phyloP scores from a whole-genome alignment of 2,113 vertebrate species.

The Ailuropoda melanoleuca region DNA sequence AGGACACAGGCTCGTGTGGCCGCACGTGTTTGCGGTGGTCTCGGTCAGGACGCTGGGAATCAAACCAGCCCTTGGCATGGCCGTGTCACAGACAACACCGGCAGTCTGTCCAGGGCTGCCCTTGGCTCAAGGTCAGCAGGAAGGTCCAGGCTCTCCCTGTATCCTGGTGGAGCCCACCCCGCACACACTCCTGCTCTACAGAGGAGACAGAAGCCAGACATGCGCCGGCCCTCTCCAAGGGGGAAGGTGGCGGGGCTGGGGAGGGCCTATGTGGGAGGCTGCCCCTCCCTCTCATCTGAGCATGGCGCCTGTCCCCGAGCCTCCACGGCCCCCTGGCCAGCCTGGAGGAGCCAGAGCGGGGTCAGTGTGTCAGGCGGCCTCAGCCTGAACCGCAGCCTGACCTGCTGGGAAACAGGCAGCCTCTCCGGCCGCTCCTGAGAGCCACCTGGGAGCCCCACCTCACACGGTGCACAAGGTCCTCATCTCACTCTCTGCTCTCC shows the following conservation, averaged over 20 bases:
- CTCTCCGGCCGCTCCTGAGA: not conserved
- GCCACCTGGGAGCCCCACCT: not conserved
- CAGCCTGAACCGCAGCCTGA: not conserved
- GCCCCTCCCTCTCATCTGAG: not conserved
- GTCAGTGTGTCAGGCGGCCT: not conserved
- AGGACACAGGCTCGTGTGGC: not conserved
- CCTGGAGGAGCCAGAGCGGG: not conserved
- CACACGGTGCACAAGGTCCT: not conserved
- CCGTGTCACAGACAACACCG: not conserved
- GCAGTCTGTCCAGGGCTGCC: not conserved
- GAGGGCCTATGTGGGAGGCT: fast-evolving
- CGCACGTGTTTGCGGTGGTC: not conserved
- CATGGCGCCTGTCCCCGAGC: not conserved
- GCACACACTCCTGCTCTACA: fast-evolving
- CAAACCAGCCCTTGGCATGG: not conserved
- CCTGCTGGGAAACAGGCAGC: not conserved
- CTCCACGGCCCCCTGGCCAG: not conserved
- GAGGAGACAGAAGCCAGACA: fast-evolving
- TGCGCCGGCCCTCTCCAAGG: not conserved
- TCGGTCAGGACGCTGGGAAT: not conserved
- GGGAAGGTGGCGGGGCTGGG: not conserved
- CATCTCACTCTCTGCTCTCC: not conserved
- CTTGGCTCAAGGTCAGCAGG: not conserved
- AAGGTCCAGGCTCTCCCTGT: not conserved
- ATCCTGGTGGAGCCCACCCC: not conserved